phyloP scores from a whole-genome alignment of 2,113 vertebrate genomes.

The Lagopus leucura region DNA sequence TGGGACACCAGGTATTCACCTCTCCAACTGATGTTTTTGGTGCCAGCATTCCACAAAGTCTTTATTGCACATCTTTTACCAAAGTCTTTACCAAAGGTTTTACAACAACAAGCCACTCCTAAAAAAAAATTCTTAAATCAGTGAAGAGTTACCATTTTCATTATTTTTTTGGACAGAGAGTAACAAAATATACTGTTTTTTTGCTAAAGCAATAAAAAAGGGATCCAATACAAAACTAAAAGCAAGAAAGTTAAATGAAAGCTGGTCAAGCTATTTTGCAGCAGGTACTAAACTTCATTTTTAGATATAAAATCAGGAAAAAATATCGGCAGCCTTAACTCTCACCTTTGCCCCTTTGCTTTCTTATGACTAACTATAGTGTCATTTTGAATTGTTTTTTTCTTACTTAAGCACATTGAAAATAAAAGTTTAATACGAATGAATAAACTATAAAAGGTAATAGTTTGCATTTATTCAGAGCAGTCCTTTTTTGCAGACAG shows the following conservation, averaged over 20 bases:
- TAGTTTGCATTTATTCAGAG: background rate
- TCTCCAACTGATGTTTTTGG: background rate
- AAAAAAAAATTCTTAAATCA: background rate
- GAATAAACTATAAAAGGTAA: slow-evolving; percentile 1
- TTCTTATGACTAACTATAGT: background rate
- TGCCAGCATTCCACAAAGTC: background rate
- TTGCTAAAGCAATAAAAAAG: background rate
- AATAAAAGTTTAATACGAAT: background rate
- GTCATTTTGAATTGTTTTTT: background rate
- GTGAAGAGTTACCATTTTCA: background rate
- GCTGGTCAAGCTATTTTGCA: background rate
- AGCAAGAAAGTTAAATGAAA: background rate
- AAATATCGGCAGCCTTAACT: background rate
- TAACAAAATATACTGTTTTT: background rate
- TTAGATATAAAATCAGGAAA: background rate
- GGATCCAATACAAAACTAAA: background rate
- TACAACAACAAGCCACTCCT: background rate
- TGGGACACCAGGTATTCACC: background rate
- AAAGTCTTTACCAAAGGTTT: background rate
- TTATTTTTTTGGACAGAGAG: background rate
- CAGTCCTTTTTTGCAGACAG: background rate
- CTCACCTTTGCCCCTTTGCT: background rate
- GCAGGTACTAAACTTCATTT: background rate
- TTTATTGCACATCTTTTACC: background rate
- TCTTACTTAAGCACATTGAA: background rate